Base-by-base conservation (phyloP, 2,797 vertebrate genomes). In the Sebastes trivittatus region DNA sequence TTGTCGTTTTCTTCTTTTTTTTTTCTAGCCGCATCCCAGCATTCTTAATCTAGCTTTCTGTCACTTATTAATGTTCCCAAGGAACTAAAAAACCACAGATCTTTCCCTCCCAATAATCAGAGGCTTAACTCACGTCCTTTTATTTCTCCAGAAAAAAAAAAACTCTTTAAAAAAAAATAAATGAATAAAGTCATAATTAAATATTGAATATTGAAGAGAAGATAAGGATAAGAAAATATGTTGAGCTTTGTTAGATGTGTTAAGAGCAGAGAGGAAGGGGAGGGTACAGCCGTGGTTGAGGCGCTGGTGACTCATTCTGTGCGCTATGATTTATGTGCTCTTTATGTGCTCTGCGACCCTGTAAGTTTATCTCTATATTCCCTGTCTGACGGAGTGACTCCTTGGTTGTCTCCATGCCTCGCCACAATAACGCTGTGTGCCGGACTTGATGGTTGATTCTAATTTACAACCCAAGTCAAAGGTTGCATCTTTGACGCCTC, bases 51-150 rank as follows among this genome's bases (percentile, higher is more conserved):
- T 89, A 87, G 91, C 90, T 92, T 89, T 92, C 90, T 94, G 91
- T 94, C 93, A 94, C 90, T 94, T 94, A 94, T 93, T 94, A 93
- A 94, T 93, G 92, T 92, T 94, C 87, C 90, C 79, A 78, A 88
- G 90, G 91, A 93, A 93, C 86, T 82, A 81, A 87, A 91, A 91
- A 90, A 42, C 75, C 84, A 88, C 91, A 93, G 94, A 94, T 94
- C 88, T 90, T 83, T 93, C 86, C 89, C 87, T 90, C 92, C 93
- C 89, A 88, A 88, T 91, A 93, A 93, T 91, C 84, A 87, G 72
- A 90, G 82, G 86, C 93, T 91, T 90, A 91, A 92, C 91, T 89
- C 88, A 83, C 63, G 4, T 85, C 86, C 66, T 87, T 89, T 89
- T 87, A 86, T 89, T 89, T 86, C 81, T 74, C 49, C 22, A 71